Evolutionary conservation across 2,888 invertebrate species (phyloP), one percentile per base, ranked within the genome.

Genomic region (Artemia sinica): DNA sequence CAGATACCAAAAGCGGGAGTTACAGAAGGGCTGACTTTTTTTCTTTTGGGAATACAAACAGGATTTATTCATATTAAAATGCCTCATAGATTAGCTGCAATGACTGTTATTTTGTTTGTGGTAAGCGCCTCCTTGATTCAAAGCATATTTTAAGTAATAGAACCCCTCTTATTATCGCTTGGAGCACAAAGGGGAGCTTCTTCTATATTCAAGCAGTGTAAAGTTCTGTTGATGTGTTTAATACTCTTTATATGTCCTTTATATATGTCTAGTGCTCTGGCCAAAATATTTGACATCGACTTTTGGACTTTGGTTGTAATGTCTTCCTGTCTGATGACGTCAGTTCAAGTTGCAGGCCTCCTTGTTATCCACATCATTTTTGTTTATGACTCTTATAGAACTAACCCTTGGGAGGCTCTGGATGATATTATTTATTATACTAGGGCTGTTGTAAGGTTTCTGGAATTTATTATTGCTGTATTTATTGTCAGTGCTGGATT

Each of bases 101-200:
- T 82, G 75, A 78, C 79, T 52, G 77, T 82, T 49, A 78, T 82
- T 3, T 74, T 82, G 13, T 81, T 82, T 72, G 80, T 82, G 63
- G 81, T 82, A 8, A 74, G 79, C n/a, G 81, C 81, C 0, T 81
- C 82, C 2, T 76, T 82, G n/a, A 77, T 82, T 11, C 81, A 82
- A 73, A 81, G 81, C 11, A 78, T 82, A 75, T 80, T 79, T 72
- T 82, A 82, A 73, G 77, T 82, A 48, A 76, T 80, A 4, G 81
- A 82, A 72, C 80, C 81, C 1, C 77, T 80, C 41, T 75, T 82
- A 58, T 74, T 82, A 67, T 76, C 79, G 8, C 74, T 82, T 13
- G 79, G 79, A 73, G 80, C 81, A 11, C 78, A 79, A 12, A 77
- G 78, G 50, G 48, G 52, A 28, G 41, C 50, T 69, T 74, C 74